Evolutionary conservation across 2,888 invertebrate genomes (phyloP).

Genomic region (Habrosyne pyritoides): DNA sequence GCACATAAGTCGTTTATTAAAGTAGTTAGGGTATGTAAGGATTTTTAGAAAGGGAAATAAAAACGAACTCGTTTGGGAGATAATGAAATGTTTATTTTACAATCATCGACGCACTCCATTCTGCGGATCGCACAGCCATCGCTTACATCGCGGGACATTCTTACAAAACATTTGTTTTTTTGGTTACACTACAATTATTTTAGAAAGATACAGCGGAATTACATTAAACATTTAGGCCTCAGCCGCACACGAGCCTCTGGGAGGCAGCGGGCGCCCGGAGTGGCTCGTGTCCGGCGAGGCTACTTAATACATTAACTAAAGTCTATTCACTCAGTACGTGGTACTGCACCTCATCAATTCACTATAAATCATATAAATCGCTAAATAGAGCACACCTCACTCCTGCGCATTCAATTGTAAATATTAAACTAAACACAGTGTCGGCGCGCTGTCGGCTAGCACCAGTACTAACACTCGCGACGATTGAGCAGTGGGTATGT

Average conservation of each 20-base stretch:
- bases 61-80: slow-evolving; percentile 43
- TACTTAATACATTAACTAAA: slow-evolving; percentile 30
- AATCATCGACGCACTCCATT: slow-evolving; percentile 45
- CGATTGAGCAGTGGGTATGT: slow-evolving; percentile 43
- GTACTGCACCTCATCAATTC: slow-evolving; percentile 14
- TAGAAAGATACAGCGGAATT: slow-evolving; percentile 36
- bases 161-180: slow-evolving; percentile 47
- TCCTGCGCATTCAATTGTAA: not conserved
- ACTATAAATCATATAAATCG: slow-evolving; percentile 9
- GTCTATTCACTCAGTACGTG: slow-evolving; percentile 32
- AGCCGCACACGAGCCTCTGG: not conserved
- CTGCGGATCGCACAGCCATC: slow-evolving; percentile 36
- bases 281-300: not conserved
- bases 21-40: no score
- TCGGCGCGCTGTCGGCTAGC: slow-evolving; percentile 30
- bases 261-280: not conserved
- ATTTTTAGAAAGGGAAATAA: slow-evolving; percentile 20
- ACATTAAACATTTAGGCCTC: slow-evolving; percentile 23
- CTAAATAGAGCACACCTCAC: slow-evolving; percentile 7
- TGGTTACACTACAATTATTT: slow-evolving; percentile 44
- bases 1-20: no score
- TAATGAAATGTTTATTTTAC: slow-evolving; percentile 73
- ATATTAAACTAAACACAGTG: slow-evolving; percentile 7
- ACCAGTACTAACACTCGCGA: slow-evolving; percentile 26
- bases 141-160: slow-evolving; percentile 25